Base-by-base conservation (phyloP, 1,140 invertebrate species). In the Halyomorpha halys region DNA sequence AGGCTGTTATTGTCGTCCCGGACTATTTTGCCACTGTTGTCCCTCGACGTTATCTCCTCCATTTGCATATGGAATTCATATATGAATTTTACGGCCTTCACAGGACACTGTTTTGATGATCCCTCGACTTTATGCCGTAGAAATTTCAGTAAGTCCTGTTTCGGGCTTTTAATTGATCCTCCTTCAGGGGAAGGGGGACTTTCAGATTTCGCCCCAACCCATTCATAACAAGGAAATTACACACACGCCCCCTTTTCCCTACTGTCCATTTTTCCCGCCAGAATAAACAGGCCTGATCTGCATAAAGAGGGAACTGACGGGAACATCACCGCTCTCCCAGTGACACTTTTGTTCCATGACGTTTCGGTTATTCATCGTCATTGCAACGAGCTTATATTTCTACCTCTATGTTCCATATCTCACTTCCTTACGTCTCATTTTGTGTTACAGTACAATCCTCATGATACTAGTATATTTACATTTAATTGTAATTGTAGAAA, bases 21-120 rank as follows among this genome's bases (percentile, higher is more conserved):
- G 39, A 21, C 60, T 44, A 62, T 47, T 62, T 44, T 61, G 30
- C 39, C 3, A 34, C 30, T 39, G 1, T 44, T 19, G 9, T 19
- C 1, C 23, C 53, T 5, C 47, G 3, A n/a, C 25, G 44, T 44
- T 49, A 30, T 27, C 61, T 47, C 61, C 53, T 16, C 34, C 21
- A 63, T 53, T 63, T 54, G 51, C 62, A 63, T 54, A 63, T 34
- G 30, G 39, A 49, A 63, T 49, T 63, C 62, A 63, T 63, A 63
- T 63, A 63, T 34, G 62, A 63, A 63, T 63, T 63, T 63, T 63
- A 63, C 47, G 39, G 62, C 30, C 49, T 2, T 14, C 4, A 21
- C 2, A 19, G 51, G 51, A 53, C 53, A 56, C 23, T 56, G 47
- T 53, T 63, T 54, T 63, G 62, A 54, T 44, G 59, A 39, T 39